Conservation (phyloP, 2,113 vertebrate species). For the Regulus satrapa region DNA sequence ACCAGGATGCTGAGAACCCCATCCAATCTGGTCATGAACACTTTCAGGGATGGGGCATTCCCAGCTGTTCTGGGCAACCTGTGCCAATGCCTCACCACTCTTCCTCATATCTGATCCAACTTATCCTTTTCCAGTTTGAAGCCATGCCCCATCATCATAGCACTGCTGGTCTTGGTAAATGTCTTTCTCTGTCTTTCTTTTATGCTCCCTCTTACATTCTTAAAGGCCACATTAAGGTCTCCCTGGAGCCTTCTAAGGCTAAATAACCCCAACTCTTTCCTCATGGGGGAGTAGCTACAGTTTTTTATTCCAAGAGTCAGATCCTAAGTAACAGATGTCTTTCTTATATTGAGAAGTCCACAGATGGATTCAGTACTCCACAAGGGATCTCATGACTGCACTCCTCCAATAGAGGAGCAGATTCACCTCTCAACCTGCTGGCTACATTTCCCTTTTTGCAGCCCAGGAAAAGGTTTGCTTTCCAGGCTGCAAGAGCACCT, state of each 20-base stretch:
- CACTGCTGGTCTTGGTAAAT: neutral
- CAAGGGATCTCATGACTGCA: accelerated
- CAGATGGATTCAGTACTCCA: neutral
- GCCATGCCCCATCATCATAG: neutral
- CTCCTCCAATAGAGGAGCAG: neutral
- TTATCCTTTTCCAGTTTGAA: neutral
- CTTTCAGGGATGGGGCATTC: neutral
- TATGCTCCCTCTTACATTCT: neutral
- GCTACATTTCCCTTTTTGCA: neutral
- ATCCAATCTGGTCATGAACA: neutral
- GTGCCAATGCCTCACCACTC: neutral
- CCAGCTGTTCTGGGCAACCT: neutral
- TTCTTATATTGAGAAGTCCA: neutral
- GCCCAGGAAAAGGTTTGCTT: neutral
- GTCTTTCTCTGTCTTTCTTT: neutral
- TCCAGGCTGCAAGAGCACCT: accelerated
- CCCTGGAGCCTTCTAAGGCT: neutral
- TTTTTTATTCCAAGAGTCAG: neutral
- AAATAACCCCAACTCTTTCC: neutral
- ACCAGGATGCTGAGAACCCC: neutral
- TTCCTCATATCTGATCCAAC: neutral
- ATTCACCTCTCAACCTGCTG: neutral
- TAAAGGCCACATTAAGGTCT: neutral
- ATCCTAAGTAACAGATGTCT: neutral
- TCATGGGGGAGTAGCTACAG: accelerated